phyloP scores from a whole-genome alignment of 2,113 vertebrate genomes.

The Thalassoma bifasciatum region DNA sequence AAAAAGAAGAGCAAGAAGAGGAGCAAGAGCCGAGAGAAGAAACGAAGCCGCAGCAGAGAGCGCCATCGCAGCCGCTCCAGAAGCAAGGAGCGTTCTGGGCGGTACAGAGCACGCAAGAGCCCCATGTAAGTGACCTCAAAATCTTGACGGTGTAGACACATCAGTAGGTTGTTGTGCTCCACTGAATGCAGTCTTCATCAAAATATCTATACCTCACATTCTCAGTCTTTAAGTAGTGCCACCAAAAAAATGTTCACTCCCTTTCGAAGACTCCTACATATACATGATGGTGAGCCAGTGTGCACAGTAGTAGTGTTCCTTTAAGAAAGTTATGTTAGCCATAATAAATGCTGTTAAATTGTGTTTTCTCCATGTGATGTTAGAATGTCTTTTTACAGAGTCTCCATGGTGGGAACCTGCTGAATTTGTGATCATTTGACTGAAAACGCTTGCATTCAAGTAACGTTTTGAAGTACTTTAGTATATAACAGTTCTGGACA shows the following conservation, averaged over 20 bases:
- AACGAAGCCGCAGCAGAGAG: constrained; percentile 92
- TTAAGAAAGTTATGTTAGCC: not conserved
- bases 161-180: too few species aligned
- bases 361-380: not conserved
- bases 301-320: not conserved
- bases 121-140: constrained; percentile 88
- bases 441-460: not conserved
- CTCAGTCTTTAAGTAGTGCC: too few species aligned
- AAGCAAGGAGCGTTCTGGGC: constrained; percentile 91
- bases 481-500: too few species aligned
- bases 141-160: too few species aligned
- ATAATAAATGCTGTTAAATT: not conserved
- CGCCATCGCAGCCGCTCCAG: constrained; percentile 90
- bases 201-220: not conserved
- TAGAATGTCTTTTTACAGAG: not conserved
- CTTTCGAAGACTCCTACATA: not conserved
- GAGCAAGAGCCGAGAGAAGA: constrained; percentile 92
- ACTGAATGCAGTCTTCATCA: not conserved
- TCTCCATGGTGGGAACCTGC: not conserved
- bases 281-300: not conserved
- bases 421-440: not conserved
- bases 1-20: constrained; percentile 91
- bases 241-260: too few species aligned
- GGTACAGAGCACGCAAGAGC: constrained; percentile 86
- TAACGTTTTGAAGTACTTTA: too few species aligned